These are phyloP conservation scores for Erinaceus europaeus DNA, from an alignment of 2,113 vertebrate genomes.

Conservation along the genomic window DNA sequence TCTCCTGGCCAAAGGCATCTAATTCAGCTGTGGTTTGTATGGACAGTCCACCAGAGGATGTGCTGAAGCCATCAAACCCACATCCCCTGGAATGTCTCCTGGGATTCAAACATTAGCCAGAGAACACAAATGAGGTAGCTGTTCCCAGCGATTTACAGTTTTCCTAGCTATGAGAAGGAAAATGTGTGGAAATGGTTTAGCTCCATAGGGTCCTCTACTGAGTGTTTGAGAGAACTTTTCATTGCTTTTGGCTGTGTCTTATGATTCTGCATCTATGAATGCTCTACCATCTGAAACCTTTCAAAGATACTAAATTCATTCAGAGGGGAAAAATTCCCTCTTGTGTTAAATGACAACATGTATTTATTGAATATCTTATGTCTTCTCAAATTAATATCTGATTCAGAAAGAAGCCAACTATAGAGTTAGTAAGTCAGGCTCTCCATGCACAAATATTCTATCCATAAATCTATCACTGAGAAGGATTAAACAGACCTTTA, in stretches of 20 bases:
- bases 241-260: slow-evolving; percentile 27
- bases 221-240: slow-evolving; percentile 41
- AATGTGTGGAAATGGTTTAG: slow-evolving; percentile 51
- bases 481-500: slow-evolving; percentile 52
- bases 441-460: slow-evolving; percentile 1
- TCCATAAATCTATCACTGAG: slow-evolving; percentile 58
- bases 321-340: slow-evolving; percentile 31
- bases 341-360: slow-evolving; percentile 41
- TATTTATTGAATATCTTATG: slow-evolving; percentile 66
- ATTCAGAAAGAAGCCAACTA: slow-evolving; percentile 40
- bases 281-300: slow-evolving; percentile 43
- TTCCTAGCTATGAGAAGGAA: slow-evolving; percentile 56
- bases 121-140: slow-evolving; percentile 72
- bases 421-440: slow-evolving; percentile 9
- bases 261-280: slow-evolving; percentile 39
- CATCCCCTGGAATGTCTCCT: slow-evolving; percentile 66
- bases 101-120: slow-evolving; percentile 60
- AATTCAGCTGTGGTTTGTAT: slow-evolving; percentile 63
- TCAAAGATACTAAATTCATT: slow-evolving; percentile 40
- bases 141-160: slow-evolving; percentile 70
- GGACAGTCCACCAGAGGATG: slow-evolving; percentile 39
- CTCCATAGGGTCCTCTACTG: slow-evolving; percentile 18
- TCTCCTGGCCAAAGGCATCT: slow-evolving; percentile 52
- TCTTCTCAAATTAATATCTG: slow-evolving; percentile 62
- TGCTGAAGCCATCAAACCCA: slow-evolving; percentile 60